These are phyloP conservation scores for Liolophura sinensis DNA, from an alignment of 1,140 invertebrate species.

Conservation along the genomic window DNA sequence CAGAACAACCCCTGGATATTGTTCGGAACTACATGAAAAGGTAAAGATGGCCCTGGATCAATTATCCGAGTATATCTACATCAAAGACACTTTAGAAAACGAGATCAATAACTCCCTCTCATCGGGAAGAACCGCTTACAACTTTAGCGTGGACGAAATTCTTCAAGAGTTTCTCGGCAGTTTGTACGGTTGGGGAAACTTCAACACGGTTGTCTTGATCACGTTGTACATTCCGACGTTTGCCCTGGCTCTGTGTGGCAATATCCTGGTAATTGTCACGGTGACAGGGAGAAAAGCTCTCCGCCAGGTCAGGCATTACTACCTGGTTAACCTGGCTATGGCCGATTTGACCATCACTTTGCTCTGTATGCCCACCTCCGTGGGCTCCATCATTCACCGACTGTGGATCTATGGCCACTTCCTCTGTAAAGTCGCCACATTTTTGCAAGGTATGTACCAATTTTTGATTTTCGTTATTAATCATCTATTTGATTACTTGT, in stretches of 20 bases:
- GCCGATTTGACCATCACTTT: constrained; percentile 37
- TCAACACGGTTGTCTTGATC: constrained; percentile 24
- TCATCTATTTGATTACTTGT: too few species aligned
- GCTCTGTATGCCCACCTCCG: constrained; percentile 63
- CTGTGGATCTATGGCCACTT: constrained; percentile 72
- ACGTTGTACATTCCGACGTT: constrained; percentile 33
- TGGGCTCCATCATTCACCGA: constrained; percentile 70
- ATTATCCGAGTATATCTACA: too few species aligned
- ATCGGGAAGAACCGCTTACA: too few species aligned
- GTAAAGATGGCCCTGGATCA: too few species aligned
- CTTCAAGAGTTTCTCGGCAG: constrained; percentile 27
- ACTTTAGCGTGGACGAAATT: constrained; percentile 14
- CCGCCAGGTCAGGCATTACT: constrained; percentile 33
- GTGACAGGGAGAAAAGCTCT: constrained; percentile 17
- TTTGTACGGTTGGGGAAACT: constrained; percentile 20
- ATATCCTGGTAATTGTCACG: constrained; percentile 31
- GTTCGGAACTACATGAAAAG: too few species aligned
- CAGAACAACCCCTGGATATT: too few species aligned
- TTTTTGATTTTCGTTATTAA: too few species aligned
- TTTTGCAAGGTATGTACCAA: constrained; percentile 69
- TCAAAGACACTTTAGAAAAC: too few species aligned
- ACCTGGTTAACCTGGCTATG: constrained; percentile 33
- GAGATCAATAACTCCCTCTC: too few species aligned
- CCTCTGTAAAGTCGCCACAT: constrained; percentile 74
- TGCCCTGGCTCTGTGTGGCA: constrained; percentile 30